Evolutionary conservation across 2,113 vertebrate genomes (phyloP).

Genomic region (Lepus americanus): DNA sequence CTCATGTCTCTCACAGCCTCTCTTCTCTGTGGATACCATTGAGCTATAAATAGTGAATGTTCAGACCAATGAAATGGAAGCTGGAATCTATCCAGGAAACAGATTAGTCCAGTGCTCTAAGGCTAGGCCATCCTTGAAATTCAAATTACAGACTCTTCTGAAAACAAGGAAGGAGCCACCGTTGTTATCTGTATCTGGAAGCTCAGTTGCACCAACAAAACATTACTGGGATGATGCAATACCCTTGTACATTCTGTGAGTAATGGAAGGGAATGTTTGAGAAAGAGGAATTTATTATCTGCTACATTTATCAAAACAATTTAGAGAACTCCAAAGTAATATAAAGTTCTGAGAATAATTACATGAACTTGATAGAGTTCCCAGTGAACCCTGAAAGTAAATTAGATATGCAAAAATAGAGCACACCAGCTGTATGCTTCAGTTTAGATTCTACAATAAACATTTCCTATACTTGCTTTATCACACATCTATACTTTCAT

Average conservation of each 20-base stretch:
- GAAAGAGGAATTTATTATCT: not conserved
- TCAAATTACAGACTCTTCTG: constrained; percentile 21
- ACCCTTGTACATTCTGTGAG: not conserved
- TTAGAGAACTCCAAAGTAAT: not conserved
- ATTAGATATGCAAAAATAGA: not conserved
- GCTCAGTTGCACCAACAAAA: not conserved
- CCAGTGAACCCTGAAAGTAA: not conserved
- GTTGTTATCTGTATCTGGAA: not conserved
- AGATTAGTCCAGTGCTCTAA: not conserved
- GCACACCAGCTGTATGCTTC: not conserved
- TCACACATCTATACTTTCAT: not conserved
- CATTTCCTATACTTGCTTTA: not conserved
- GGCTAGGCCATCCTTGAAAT: not conserved
- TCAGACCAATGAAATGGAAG: constrained; percentile 57
- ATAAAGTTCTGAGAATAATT: not conserved
- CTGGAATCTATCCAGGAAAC: constrained; percentile 67
- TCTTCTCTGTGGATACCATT: not conserved
- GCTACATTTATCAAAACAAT: not conserved
- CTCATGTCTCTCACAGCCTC: not conserved
- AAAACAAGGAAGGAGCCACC: not conserved
- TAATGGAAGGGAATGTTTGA: not conserved
- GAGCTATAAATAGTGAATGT: constrained; percentile 45
- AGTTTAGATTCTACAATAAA: not conserved
- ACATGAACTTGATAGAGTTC: not conserved
- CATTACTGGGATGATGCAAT: not conserved